phyloP scores from a whole-genome alignment of 2,888 invertebrate genomes.

The Polyommatus iphigenia region DNA sequence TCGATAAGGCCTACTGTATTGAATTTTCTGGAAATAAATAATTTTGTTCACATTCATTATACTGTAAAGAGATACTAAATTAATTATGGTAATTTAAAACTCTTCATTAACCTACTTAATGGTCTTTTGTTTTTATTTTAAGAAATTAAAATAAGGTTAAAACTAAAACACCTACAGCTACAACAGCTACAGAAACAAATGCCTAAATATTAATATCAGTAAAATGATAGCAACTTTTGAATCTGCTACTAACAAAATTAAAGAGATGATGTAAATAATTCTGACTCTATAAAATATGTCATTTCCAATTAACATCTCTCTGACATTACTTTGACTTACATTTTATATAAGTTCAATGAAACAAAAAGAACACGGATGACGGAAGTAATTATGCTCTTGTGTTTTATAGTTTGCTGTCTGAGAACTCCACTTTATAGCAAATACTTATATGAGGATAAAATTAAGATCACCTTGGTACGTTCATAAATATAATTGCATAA shows the following conservation, averaged over 20 bases:
- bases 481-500: not conserved
- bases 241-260: not conserved
- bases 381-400: too few species aligned
- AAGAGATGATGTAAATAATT: not conserved
- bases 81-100: not conserved
- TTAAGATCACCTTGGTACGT: not conserved
- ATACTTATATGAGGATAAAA: not conserved
- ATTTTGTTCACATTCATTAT: not conserved
- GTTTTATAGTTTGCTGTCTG: too few species aligned
- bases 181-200: not conserved
- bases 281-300: not conserved
- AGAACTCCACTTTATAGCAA: too few species aligned
- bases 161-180: not conserved
- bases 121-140: not conserved
- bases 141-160: not conserved
- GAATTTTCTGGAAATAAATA: not conserved
- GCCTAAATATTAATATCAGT: not conserved
- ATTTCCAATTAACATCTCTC: not conserved
- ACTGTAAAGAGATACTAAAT: not conserved
- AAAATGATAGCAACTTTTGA: not conserved
- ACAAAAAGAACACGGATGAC: not conserved
- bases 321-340: not conserved
- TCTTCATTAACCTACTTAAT: not conserved
- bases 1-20: not conserved
- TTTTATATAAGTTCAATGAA: not conserved